These are phyloP conservation scores for Lates japonicus DNA, from an alignment of 2,797 vertebrate genomes.

Conservation along the genomic window DNA sequence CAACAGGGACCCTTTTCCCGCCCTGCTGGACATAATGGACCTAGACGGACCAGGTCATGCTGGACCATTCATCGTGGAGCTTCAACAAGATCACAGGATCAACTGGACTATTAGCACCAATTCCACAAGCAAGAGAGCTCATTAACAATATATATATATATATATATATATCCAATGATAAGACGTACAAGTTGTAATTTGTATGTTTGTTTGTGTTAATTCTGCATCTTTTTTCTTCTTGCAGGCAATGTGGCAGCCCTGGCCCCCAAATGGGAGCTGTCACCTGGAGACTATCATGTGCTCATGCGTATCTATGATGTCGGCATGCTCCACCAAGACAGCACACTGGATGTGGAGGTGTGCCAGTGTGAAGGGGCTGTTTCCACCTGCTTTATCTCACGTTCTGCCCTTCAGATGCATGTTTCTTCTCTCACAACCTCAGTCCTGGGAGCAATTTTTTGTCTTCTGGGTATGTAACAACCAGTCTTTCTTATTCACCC, in stretches of 20 bases:
- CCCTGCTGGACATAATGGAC: constrained; percentile 84
- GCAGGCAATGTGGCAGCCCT: constrained; percentile 53
- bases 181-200: background rate
- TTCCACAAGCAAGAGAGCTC: constrained; percentile 52
- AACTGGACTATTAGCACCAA: constrained; percentile 83
- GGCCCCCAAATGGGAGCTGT: constrained; percentile 48
- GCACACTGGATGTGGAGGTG: constrained; percentile 62
- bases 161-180: background rate
- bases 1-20: constrained; percentile 76
- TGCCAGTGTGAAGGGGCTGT: constrained; percentile 66
- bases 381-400: constrained; percentile 54
- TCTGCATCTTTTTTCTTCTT: background rate
- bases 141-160: background rate
- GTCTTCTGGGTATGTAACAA: constrained; percentile 58
- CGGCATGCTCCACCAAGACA: constrained; percentile 59
- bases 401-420: background rate
- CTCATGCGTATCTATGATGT: constrained; percentile 66
- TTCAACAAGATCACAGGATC: constrained; percentile 71
- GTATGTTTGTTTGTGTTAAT: background rate
- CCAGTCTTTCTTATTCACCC: background rate
- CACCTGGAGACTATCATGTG: constrained; percentile 55
- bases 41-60: constrained; percentile 86
- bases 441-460: constrained; percentile 60
- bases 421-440: constrained; percentile 19
- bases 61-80: constrained; percentile 83